These are phyloP conservation scores for Coryphaenoides rupestris DNA, from an alignment of 2,113 vertebrate species.

Conservation along the genomic window DNA sequence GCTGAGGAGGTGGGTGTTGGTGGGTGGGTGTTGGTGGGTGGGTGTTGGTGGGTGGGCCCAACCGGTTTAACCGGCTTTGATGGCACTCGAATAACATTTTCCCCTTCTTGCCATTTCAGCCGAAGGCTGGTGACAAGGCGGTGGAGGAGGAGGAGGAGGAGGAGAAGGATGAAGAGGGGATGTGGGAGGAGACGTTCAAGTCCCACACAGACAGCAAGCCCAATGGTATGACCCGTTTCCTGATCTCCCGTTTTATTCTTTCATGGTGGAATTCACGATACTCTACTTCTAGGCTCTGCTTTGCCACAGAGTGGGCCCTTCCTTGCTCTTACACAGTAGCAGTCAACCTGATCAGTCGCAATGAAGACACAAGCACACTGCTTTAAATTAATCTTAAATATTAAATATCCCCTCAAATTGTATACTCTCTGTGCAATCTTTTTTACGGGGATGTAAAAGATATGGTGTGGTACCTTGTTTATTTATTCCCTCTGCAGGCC, in stretches of 20 bases:
- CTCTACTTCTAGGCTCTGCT: no score
- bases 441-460: no score
- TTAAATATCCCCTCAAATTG: no score
- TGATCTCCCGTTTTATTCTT: no score
- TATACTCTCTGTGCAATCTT: background rate
- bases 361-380: no score
- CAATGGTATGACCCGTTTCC: slow-evolving; percentile 68
- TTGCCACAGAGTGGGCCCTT: no score
- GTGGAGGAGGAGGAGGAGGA: slow-evolving; percentile 68
- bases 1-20: slow-evolving; percentile 42
- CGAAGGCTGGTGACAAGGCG: slow-evolving; percentile 65
- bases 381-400: no score
- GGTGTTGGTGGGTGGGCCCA: slow-evolving; percentile 2
- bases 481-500: slow-evolving; percentile 65
- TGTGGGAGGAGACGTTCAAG: slow-evolving; percentile 93
- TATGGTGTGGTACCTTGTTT: background rate
- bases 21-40: slow-evolving; percentile 15
- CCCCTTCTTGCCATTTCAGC: slow-evolving; percentile 25
- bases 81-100: no score
- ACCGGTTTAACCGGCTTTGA: background rate
- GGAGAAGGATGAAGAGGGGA: slow-evolving; percentile 72
- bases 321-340: no score
- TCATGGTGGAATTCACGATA: no score
- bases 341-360: no score
- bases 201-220: slow-evolving; percentile 86